These are phyloP conservation scores for Leucosticte australis DNA, from an alignment of 2,113 vertebrate species.

Conservation along the genomic window DNA sequence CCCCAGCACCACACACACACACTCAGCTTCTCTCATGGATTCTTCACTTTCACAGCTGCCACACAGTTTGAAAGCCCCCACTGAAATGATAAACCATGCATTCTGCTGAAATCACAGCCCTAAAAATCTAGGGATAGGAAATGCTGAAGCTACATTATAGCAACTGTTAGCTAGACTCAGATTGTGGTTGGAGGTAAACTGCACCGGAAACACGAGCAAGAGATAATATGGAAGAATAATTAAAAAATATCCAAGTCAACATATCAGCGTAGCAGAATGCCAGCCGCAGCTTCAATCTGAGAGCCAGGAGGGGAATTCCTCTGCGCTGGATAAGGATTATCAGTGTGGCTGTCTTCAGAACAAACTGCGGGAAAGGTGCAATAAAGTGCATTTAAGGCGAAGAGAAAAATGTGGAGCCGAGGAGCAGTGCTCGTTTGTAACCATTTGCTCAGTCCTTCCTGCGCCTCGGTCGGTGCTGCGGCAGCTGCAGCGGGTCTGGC, in stretches of 20 bases:
- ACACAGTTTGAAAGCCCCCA: neutral
- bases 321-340: neutral
- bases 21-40: neutral
- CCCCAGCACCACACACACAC: neutral
- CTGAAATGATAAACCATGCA: neutral
- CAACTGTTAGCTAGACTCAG: neutral
- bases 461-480: neutral
- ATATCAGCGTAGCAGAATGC: neutral
- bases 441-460: neutral
- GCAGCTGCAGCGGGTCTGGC: neutral
- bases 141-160: neutral
- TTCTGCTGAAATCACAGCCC: constrained; percentile 7
- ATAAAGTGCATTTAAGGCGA: neutral
- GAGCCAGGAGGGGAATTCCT: constrained; percentile 14
- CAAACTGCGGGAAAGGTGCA: neutral
- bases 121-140: neutral
- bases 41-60: neutral
- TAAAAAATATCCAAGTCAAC: neutral
- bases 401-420: neutral
- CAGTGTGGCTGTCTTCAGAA: neutral
- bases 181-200: neutral
- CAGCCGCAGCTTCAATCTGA: neutral
- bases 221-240: neutral
- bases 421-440: neutral
- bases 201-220: neutral